A percentile compares a stretch with the other conserved stretches of the same genome.
Evolutionary conservation across 2,113 vertebrate species (phyloP).

Genomic region (Mustela lutreola): DNA sequence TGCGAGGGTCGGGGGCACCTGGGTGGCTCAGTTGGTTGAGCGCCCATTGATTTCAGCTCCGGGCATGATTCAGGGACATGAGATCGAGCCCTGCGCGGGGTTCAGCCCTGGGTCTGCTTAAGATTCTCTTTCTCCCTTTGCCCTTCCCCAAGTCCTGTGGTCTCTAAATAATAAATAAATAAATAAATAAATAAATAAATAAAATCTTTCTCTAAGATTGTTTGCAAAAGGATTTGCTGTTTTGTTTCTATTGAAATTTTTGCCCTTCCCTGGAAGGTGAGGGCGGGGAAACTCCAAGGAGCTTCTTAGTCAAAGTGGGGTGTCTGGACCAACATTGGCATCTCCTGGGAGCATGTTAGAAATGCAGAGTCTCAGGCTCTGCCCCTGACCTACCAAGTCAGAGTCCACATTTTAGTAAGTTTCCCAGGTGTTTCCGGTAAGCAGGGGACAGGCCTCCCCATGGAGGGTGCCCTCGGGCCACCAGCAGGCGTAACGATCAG

Average conservation of each 20-base stretch:
- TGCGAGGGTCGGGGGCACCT: background rate
- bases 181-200: background rate
- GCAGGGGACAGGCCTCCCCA: background rate
- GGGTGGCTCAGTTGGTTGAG: background rate
- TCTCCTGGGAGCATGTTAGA: background rate
- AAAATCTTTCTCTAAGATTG: background rate
- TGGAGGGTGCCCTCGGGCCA: accelerated
- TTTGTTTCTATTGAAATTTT: background rate
- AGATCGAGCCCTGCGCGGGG: background rate
- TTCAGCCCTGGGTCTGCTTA: background rate
- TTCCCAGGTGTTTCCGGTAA: background rate
- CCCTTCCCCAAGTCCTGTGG: background rate
- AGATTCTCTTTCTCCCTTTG: background rate
- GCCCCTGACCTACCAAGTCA: background rate
- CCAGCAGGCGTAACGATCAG: accelerated
- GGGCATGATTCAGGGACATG: background rate
- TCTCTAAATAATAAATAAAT: background rate
- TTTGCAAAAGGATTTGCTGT: background rate
- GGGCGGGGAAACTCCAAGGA: background rate
- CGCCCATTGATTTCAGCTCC: background rate
- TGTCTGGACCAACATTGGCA: background rate
- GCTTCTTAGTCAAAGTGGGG: background rate
- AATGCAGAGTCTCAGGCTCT: background rate
- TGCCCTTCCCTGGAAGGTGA: background rate
- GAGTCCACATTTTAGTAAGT: background rate